Percentiles rank a stretch among this genome's conserved stretches.
These are phyloP conservation scores for Enteromius mattozi DNA, from an alignment of 2,797 vertebrate species.

Conservation along the genomic window DNA sequence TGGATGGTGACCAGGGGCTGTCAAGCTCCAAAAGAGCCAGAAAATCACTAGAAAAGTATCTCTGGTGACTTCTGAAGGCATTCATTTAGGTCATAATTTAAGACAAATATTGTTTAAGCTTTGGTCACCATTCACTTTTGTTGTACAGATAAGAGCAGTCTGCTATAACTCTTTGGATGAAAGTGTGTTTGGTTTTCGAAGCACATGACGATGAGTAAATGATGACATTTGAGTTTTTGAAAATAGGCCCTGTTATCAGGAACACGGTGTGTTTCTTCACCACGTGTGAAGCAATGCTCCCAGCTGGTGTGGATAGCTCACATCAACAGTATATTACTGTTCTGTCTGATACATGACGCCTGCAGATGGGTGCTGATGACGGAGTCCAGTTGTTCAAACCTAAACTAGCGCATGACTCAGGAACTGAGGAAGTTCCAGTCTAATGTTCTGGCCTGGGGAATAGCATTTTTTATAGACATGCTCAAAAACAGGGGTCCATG, in stretches of 20 bases:
- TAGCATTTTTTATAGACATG: conserved; percentile 71
- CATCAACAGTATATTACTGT: conserved; percentile 41
- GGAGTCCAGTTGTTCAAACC: conserved; percentile 45
- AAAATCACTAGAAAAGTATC: not conserved
- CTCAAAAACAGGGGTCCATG: conserved; percentile 65
- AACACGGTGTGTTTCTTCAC: conserved; percentile 46
- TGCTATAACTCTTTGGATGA: not conserved
- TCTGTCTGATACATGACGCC: conserved; percentile 72
- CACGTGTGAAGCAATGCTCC: conserved; percentile 40
- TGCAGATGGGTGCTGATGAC: conserved; percentile 45
- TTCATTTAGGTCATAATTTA: not conserved
- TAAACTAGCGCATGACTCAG: conserved; percentile 25
- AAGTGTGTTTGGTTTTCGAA: not conserved
- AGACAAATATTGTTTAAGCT: not conserved
- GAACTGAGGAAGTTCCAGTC: conserved; percentile 72
- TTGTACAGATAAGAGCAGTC: too few species aligned
- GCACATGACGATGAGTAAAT: conserved; percentile 6
- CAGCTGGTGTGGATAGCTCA: conserved; percentile 59
- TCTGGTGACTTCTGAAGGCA: not conserved
- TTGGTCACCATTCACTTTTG: not conserved
- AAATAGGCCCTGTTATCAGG: conserved; percentile 53
- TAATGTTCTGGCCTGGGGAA: conserved; percentile 69
- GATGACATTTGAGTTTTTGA: conserved; percentile 36
- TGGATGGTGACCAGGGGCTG: not conserved
- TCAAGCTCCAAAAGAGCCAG: not conserved